These are phyloP conservation scores for Pogonophryne albipinna DNA, from an alignment of 2,797 vertebrate species.

Conservation along the genomic window DNA sequence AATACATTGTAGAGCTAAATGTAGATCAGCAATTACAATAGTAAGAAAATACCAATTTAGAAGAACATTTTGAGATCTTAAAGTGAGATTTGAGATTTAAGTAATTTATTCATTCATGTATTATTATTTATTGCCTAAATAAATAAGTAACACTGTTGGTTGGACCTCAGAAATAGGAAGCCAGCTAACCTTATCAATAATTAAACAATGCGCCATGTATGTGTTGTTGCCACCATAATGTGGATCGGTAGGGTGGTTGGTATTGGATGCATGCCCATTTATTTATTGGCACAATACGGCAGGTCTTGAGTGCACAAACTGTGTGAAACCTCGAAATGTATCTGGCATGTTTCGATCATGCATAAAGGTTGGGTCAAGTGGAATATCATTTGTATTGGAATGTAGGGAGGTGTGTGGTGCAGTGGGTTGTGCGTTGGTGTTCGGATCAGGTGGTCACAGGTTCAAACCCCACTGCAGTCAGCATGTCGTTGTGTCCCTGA, in stretches of 20 bases:
- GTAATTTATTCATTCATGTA: neutral
- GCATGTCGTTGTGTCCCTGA: too few species aligned
- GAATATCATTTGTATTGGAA: too few species aligned
- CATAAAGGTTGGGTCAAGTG: neutral
- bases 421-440: too few species aligned
- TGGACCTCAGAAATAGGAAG: neutral
- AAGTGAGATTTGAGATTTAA: neutral
- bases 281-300: neutral
- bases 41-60: neutral
- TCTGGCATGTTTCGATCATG: neutral
- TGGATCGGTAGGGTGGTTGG: neutral
- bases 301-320: neutral
- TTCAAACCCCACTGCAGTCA: too few species aligned
- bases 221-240: neutral
- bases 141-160: neutral
- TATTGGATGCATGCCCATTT: neutral
- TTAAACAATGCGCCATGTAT: constrained; percentile 6
- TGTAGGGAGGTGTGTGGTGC: too few species aligned
- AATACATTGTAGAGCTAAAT: constrained; percentile 3
- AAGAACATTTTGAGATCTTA: constrained; percentile 1
- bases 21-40: neutral
- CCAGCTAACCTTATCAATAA: constrained; percentile 7
- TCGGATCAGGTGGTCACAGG: too few species aligned
- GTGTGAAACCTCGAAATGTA: neutral
- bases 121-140: neutral